These are phyloP conservation scores for Poecilia wingei DNA, from an alignment of 2,797 vertebrate genomes.

Conservation along the genomic window DNA sequence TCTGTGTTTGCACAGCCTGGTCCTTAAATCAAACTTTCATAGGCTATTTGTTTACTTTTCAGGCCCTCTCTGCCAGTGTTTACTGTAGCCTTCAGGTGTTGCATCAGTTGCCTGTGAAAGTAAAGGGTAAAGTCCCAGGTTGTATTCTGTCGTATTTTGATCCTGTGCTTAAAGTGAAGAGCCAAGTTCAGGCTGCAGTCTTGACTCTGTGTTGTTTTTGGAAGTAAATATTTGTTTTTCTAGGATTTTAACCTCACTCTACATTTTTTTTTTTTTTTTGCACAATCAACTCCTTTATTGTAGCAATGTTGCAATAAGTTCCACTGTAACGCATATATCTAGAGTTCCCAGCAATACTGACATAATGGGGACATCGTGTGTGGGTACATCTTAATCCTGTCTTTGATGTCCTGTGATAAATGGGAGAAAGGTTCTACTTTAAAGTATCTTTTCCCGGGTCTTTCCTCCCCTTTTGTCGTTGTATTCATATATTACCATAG, in stretches of 20 bases:
- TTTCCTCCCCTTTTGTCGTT: background rate
- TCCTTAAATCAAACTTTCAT: conserved; percentile 5
- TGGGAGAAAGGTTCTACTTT: conserved; percentile 23
- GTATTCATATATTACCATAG: background rate
- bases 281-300: conserved; percentile 22
- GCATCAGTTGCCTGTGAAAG: conserved; percentile 54
- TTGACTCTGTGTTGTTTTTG: conserved; percentile 17
- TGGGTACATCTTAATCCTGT: conserved; percentile 54
- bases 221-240: conserved; percentile 40
- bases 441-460: background rate
- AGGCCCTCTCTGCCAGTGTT: conserved; percentile 38
- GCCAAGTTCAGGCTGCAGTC: conserved; percentile 6
- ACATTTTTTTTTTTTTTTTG: conserved; percentile 6
- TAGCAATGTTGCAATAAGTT: conserved; percentile 60
- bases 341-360: conserved; percentile 55
- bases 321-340: conserved; percentile 60
- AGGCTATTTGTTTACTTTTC: conserved; percentile 38
- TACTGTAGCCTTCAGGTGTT: conserved; percentile 34
- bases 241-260: conserved; percentile 47
- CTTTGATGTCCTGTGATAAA: conserved; percentile 53
- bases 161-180: conserved; percentile 10
- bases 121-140: conserved; percentile 18
- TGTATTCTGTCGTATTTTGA: conserved; percentile 31
- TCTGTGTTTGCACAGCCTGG: conserved; percentile 34
- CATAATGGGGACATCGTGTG: conserved; percentile 73